A percentile compares a stretch with the other conserved stretches of the same genome.
These are phyloP conservation scores for Muscicapa comitata DNA, from an alignment of 2,797 vertebrate genomes.

Conservation along the genomic window DNA sequence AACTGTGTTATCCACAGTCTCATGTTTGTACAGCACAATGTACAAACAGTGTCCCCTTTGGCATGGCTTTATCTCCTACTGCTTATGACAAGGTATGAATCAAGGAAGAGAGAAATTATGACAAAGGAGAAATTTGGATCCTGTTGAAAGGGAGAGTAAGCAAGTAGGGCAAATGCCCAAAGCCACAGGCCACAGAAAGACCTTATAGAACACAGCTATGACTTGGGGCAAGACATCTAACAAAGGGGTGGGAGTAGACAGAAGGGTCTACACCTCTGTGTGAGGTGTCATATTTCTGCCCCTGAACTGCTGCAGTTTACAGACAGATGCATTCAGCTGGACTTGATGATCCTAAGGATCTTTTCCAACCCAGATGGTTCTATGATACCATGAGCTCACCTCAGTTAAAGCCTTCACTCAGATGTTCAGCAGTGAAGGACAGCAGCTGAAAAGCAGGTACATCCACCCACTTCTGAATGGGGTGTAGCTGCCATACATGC, in stretches of 20 bases:
- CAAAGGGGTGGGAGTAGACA: neutral
- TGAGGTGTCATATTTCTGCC: neutral
- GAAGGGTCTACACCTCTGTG: neutral
- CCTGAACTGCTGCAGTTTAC: neutral
- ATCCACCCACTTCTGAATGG: neutral
- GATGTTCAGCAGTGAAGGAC: neutral
- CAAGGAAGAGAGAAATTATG: neutral
- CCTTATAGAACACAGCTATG: fast-evolving
- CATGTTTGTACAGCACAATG: neutral
- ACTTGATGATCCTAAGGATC: neutral
- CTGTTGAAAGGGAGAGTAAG: neutral
- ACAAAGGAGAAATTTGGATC: neutral
- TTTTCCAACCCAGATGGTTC: neutral
- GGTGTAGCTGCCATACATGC: neutral
- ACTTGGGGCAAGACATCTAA: neutral
- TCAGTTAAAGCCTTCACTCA: neutral
- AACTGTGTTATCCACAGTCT: neutral
- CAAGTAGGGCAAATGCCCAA: neutral
- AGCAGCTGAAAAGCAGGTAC: neutral
- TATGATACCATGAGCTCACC: neutral
- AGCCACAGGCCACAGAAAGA: neutral
- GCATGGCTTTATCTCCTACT: neutral
- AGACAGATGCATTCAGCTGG: neutral
- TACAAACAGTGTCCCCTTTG: neutral
- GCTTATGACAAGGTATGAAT: neutral